Percentiles rank a stretch among this genome's conserved stretches.
These are phyloP conservation scores for Eucidaris tribuloides DNA, from an alignment of 35 echinoderm and acorn worm genomes.

Conservation along the genomic window DNA sequence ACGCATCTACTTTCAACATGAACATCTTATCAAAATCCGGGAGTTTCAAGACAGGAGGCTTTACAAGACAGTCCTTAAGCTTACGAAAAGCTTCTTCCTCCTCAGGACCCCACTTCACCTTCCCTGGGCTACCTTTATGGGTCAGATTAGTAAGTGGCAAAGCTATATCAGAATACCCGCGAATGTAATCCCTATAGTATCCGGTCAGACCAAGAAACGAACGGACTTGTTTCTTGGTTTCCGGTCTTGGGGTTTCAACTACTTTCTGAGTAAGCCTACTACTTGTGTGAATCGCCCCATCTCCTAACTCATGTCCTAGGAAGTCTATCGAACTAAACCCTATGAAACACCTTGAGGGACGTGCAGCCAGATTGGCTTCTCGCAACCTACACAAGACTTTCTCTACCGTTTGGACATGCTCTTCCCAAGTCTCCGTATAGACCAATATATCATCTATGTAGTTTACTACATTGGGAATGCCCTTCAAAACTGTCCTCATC, in stretches of 20 bases:
- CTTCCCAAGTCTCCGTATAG: conserved; percentile 9
- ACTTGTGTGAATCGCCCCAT: background rate
- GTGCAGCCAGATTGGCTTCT: conserved; percentile 21
- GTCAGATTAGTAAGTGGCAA: conserved; percentile 1
- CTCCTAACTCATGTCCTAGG: conserved; percentile 13
- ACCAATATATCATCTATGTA: conserved; percentile 68
- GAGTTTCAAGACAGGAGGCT: background rate
- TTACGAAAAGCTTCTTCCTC: background rate
- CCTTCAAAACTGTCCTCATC: too few species aligned
- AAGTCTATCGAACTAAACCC: background rate
- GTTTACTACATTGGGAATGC: background rate
- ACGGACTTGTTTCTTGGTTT: too few species aligned
- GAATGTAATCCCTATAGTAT: conserved; percentile 33
- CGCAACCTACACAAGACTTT: too few species aligned
- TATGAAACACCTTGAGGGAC: conserved; percentile 17
- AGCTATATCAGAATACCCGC: conserved; percentile 12
- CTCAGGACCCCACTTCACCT: background rate
- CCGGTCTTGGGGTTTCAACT: too few species aligned
- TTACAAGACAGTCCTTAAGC: conserved; percentile 11
- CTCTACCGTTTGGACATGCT: conserved; percentile 37
- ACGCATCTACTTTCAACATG: conserved; percentile 24
- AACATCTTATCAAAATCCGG: conserved; percentile 16
- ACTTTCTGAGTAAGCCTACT: background rate
- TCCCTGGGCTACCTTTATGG: background rate
- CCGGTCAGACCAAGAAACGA: conserved; percentile 15